Evolutionary conservation across 2,113 vertebrate species (phyloP).

Genomic region (Limnothrissa miodon): DNA sequence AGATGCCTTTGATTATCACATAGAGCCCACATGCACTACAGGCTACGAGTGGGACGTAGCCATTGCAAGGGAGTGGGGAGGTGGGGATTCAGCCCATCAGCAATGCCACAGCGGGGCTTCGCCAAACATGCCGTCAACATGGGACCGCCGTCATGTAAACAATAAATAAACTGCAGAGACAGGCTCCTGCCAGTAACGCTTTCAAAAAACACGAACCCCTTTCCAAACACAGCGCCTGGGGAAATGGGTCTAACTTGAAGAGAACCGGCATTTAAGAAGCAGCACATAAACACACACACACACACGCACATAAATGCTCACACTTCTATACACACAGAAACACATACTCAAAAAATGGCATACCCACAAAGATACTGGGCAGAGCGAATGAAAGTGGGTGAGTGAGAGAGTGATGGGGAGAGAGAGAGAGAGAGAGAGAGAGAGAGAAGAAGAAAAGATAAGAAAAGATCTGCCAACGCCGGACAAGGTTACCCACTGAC

Average conservation of each 20-base stretch:
- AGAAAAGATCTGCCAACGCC: slow-evolving; percentile 56
- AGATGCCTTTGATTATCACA: slow-evolving; percentile 9
- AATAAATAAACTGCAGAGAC: slow-evolving; percentile 10
- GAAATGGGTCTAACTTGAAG: slow-evolving; percentile 17
- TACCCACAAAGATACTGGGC: slow-evolving; percentile 36
- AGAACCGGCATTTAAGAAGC: background rate
- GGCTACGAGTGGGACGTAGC: background rate
- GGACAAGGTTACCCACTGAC: slow-evolving; percentile 64
- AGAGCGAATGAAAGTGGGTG: slow-evolving; percentile 53
- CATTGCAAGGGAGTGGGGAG: background rate
- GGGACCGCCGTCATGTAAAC: slow-evolving; percentile 25
- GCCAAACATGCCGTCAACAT: slow-evolving; percentile 2
- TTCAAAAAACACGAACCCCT: slow-evolving; percentile 22
- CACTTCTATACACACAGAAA: background rate
- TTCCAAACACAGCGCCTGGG: background rate
- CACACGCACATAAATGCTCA: background rate
- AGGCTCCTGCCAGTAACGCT: slow-evolving; percentile 24
- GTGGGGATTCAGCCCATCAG: background rate
- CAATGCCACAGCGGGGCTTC: background rate
- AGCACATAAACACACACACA: background rate
- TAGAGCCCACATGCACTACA: background rate
- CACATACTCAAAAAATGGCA: background rate
- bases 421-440: background rate
- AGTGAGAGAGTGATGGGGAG: background rate
- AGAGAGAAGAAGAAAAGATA: background rate